Evolutionary conservation across 2,113 vertebrate genomes (phyloP), one percentile per base, ranked within the genome.

Genomic region (Corythoichthys haematopterus): DNA sequence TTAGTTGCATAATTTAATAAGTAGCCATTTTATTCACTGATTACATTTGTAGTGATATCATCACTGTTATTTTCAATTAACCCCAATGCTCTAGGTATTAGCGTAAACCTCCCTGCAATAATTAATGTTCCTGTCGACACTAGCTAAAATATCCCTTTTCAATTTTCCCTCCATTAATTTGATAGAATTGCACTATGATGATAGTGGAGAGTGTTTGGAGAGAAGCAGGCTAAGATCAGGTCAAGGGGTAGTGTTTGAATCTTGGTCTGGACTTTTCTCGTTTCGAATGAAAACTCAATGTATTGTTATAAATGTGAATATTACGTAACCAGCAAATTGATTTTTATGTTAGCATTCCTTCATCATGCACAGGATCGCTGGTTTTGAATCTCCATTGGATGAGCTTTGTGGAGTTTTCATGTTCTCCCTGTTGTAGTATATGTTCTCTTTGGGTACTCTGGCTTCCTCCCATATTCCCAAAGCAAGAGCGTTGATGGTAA

Each of bases 31-130:
- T 62, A 46, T 62, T 33, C 20, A 62, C 60, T 62, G 43, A 62
- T 62, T 62, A 62, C 12, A 62, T 62, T 62, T 62, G 59, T 62
- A 28, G 2, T 14, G 43, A 62, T 62, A 11, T 62, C 7, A 62
- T 33, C 6, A 46, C 79, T 78, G 87, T 90, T 88, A 87, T 89
- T 85, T 83, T 87, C 84, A 87, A 80, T 88, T 83, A 88, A 88
- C 76, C 82, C 78, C 73, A 75, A 75, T 80, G 74, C 73, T 71
- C 20, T 86, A 84, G 70, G 70, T 71, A 82, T 77, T 68, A 87
- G 85, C 81, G 77, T 84, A 87, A 90, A 72, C 80, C 79, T 84
- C 81, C 72, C 73, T 87, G 89, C 85, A 76, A 85, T 89, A 84
- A 82, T 90, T 80, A 90, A 91, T 90, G 79, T 87, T 58, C 45